Conservation (phyloP, 1,140 invertebrate genomes). For the Euura lappo region DNA sequence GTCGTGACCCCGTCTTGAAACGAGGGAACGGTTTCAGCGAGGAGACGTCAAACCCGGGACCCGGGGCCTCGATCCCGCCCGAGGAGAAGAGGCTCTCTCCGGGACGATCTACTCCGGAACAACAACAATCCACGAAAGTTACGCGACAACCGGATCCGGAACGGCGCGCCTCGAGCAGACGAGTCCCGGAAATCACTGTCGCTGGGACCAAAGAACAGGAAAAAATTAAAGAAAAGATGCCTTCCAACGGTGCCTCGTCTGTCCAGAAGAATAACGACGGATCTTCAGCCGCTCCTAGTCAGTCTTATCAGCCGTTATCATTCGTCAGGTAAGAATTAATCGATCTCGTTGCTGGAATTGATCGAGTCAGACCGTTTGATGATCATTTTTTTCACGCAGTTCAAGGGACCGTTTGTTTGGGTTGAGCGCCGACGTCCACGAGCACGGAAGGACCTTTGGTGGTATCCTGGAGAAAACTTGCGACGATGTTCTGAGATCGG, state of each 20-base stretch:
- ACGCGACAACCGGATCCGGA: background rate
- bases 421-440: constrained; percentile 51
- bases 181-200: background rate
- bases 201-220: background rate
- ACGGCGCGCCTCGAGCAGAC: background rate
- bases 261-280: background rate
- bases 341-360: background rate
- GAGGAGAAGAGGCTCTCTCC: background rate
- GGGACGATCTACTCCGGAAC: background rate
- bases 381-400: constrained; percentile 27
- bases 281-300: background rate
- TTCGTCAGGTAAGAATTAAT: background rate
- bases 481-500: constrained; percentile 81
- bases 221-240: background rate
- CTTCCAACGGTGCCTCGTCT: background rate
- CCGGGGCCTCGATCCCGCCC: background rate
- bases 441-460: constrained; percentile 46
- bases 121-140: background rate
- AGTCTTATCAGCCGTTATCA: background rate
- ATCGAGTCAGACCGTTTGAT: constrained; percentile 48
- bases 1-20: constrained; percentile 1
- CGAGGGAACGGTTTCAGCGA: constrained; percentile 6
- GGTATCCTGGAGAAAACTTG: constrained; percentile 78
- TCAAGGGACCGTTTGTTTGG: constrained; percentile 54
- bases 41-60: background rate